phyloP scores from a whole-genome alignment of 2,888 invertebrate species.

The Sphinx pinastri region DNA sequence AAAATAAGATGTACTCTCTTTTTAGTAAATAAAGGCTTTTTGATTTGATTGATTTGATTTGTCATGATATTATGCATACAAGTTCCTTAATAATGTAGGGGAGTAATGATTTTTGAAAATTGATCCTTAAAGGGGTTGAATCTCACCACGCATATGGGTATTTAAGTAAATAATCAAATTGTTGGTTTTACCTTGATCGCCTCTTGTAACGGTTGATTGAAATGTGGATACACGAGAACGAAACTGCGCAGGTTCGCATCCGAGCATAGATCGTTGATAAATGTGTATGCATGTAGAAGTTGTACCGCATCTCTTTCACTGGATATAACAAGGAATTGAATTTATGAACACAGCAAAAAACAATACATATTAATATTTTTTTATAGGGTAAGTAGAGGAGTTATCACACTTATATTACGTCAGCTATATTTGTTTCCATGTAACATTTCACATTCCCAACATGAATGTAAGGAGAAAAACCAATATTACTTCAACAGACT shows the following conservation, averaged over 20 bases:
- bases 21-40: too few relatives aligned
- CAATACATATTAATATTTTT: neutral
- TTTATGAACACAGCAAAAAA: neutral
- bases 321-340: conserved; percentile 36
- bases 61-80: too few relatives aligned
- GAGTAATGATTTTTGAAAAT: too few relatives aligned
- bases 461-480: too few relatives aligned
- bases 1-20: too few relatives aligned
- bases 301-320: conserved; percentile 72
- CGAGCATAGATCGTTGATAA: conserved; percentile 69
- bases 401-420: neutral
- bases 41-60: too few relatives aligned
- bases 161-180: neutral
- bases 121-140: too few relatives aligned
- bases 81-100: too few relatives aligned
- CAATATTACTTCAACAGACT: too few relatives aligned
- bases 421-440: neutral
- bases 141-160: too few relatives aligned
- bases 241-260: conserved; percentile 62
- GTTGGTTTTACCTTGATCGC: conserved; percentile 59
- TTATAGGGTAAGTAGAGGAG: neutral
- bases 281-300: conserved; percentile 72
- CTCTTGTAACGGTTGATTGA: conserved; percentile 55
- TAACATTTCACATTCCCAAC: too few relatives aligned
- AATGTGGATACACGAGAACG: conserved; percentile 69